Conservation (phyloP, 2,113 vertebrate species). For the Taxidea taxus region DNA sequence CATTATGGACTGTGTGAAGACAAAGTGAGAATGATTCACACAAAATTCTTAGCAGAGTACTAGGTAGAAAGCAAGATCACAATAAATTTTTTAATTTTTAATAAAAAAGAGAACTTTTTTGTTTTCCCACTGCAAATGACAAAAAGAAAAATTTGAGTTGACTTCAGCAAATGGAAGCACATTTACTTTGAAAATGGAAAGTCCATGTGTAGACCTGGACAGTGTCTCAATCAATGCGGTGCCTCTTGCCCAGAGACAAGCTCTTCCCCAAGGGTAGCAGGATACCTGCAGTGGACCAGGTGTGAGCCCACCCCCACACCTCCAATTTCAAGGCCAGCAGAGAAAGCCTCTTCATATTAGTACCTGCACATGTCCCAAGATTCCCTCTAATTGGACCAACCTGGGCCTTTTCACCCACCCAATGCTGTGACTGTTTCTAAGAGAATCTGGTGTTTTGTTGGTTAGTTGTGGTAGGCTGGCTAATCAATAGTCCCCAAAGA, state of each 20-base stretch:
- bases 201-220: rapidly evolving
- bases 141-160: not conserved
- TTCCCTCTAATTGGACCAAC: not conserved
- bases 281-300: rapidly evolving
- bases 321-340: too few relatives aligned
- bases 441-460: not conserved
- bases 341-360: not conserved
- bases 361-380: not conserved
- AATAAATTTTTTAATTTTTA: not conserved
- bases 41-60: not conserved
- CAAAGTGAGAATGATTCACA: not conserved
- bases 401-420: not conserved
- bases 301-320: rapidly evolving
- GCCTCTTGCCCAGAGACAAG: not conserved
- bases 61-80: not conserved
- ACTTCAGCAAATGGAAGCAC: not conserved
- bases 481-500: not conserved
- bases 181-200: not conserved
- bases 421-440: not conserved
- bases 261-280: not conserved
- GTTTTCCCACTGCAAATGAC: not conserved
- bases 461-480: not conserved
- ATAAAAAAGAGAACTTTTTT: not conserved
- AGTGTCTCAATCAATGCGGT: rapidly evolving
- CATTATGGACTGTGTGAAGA: not conserved